Percentiles rank a stretch among this genome's conserved stretches.
Conservation (phyloP, 2,888 invertebrate genomes). For the Melieria omissa region DNA sequence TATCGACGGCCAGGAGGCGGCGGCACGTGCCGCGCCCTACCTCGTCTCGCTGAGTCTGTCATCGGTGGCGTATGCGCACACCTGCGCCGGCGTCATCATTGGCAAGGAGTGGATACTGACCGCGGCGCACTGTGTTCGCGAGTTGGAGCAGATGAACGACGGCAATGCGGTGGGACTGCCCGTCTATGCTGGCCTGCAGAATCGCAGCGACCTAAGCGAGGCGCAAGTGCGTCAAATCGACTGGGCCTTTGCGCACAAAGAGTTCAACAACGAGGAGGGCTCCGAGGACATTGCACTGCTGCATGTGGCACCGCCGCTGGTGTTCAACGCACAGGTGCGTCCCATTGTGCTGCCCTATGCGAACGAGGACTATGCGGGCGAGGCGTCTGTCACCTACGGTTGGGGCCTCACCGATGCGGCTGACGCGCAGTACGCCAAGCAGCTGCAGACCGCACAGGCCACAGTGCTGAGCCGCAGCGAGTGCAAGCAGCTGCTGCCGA, state of each 20-base stretch:
- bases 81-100: slow-evolving; percentile 67
- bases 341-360: slow-evolving; percentile 62
- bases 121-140: slow-evolving; percentile 58
- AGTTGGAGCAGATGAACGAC: slow-evolving; percentile 34
- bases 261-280: slow-evolving; percentile 61
- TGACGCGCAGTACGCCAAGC: slow-evolving; percentile 48
- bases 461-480: slow-evolving; percentile 44
- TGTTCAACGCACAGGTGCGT: slow-evolving; percentile 58
- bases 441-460: slow-evolving; percentile 51
- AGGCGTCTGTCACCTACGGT: slow-evolving; percentile 51
- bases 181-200: slow-evolving; percentile 54
- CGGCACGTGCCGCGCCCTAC: slow-evolving; percentile 49
- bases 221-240: slow-evolving; percentile 59
- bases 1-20: slow-evolving; percentile 49
- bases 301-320: slow-evolving; percentile 55
- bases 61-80: slow-evolving; percentile 55
- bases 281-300: slow-evolving; percentile 71
- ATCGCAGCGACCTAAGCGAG: slow-evolving; percentile 47
- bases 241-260: slow-evolving; percentile 59
- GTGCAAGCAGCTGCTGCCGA: slow-evolving; percentile 48
- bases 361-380: slow-evolving; percentile 49
- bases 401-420: slow-evolving; percentile 55
- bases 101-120: slow-evolving; percentile 65
- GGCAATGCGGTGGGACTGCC: slow-evolving; percentile 50
- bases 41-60: slow-evolving; percentile 55